Evolutionary conservation across 2,797 vertebrate species (phyloP), one percentile per base, ranked within the genome.

Genomic region (Synanceia verrucosa): DNA sequence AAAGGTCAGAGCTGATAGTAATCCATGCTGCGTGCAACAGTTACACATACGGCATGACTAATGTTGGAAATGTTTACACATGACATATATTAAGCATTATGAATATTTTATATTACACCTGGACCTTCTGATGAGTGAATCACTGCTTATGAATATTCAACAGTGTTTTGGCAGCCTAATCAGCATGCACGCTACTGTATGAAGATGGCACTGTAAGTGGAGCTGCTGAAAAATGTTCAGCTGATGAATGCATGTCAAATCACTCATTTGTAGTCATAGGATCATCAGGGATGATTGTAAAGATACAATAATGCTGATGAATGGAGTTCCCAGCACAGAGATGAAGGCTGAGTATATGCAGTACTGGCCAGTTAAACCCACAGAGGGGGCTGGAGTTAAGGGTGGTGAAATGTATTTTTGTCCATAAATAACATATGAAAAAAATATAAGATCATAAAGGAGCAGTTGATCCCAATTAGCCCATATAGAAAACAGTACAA

Each of bases 61-160:
- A 67, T 70, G 41, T 5, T 24, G 16, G 21, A 29, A 3, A 21
- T 56, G 29, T 51, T 64, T n/a, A 28, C 58, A 51, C 47, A n/a
- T 52, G 26, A 55, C 46, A 50, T 43, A 39, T 13, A 48, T 26
- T 13, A 50, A 56, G 61, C 44, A 37, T 23, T 6, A 83, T 74
- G 31, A 67, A 75, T 73, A 63, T 76, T 73, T 63, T 41, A 57
- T 61, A 31, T 64, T 23, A 70, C 36, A 85, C 58, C 47, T 66
- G 37, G 66, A 69, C 44, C 7, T 48, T 47, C 16, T 18, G 44
- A 50, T 68, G 68, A 53, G 33, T 67, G 36, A 70, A 39, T 51
- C 19, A 56, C 12, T 12, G 9, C 60, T 83, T 29, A 70, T 78
- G 51, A 76, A 76, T 80, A 57, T 67, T 56, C 64, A 56, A n/a